These are phyloP conservation scores for Monochamus alternatus DNA, from an alignment of 2,888 invertebrate species.

Conservation along the genomic window DNA sequence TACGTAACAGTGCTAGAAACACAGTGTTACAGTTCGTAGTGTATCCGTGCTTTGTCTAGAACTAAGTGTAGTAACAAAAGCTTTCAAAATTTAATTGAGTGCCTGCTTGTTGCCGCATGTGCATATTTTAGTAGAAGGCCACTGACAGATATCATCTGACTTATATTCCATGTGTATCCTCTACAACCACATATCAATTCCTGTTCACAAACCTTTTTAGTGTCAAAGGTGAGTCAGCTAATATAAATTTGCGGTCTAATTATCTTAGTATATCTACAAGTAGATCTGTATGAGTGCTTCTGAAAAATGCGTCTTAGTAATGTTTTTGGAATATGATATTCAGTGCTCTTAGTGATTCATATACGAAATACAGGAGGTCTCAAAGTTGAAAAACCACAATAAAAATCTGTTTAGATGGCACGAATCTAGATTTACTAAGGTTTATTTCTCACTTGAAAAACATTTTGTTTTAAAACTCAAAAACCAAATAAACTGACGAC, in stretches of 20 bases:
- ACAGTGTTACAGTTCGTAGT: not conserved
- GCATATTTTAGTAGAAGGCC: slow-evolving; percentile 19
- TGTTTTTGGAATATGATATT: not conserved
- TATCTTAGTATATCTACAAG: not conserved
- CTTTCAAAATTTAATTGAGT: slow-evolving; percentile 23
- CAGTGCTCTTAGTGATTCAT: too few relatives aligned
- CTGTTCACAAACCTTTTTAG: not conserved
- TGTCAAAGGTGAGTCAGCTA: slow-evolving; percentile 9
- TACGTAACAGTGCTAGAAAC: not conserved
- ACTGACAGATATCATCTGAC: slow-evolving; percentile 22
- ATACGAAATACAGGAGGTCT: too few relatives aligned
- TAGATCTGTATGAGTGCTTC: not conserved
- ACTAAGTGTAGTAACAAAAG: slow-evolving; percentile 3
- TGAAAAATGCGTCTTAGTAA: not conserved
- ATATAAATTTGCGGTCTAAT: not conserved
- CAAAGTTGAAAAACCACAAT: too few relatives aligned
- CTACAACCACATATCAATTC: slow-evolving; percentile 5
- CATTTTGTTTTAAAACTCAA: too few relatives aligned
- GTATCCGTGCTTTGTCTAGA: not conserved
- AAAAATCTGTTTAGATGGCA: too few relatives aligned
- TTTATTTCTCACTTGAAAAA: too few relatives aligned
- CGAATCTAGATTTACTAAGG: too few relatives aligned
- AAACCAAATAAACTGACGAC: too few relatives aligned
- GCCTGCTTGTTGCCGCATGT: slow-evolving; percentile 11
- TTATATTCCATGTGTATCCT: slow-evolving; percentile 9